Evolutionary conservation across 2,888 invertebrate genomes (phyloP), one percentile per base, ranked within the genome.

Genomic region (Ochropleura plecta): DNA sequence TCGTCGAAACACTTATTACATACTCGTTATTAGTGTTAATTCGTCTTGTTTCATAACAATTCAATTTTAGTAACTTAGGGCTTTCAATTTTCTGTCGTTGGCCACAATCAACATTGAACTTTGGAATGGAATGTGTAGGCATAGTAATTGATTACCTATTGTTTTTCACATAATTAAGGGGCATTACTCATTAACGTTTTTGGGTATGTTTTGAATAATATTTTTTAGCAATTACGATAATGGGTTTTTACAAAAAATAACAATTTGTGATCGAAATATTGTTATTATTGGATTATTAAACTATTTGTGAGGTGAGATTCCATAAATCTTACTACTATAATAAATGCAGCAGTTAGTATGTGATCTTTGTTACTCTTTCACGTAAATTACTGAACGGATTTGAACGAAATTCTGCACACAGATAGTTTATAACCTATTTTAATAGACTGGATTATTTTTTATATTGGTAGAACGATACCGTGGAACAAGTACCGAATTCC

Each of bases 41-140:
- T 76, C 62, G 42, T 76, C 67, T 59, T 72, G 42, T 73, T n/a
- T 60, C 53, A 42, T 53, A 55, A 55, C 30, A 82, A 82, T 71
- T 48, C 68, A 49, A 30, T 20, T 59, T 48, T 55, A 55, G 77
- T 81, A 59, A 51, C 46, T 30, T 69, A 59, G 40, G 55, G 49
- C 14, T 73, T 67, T 70, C 7, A 63, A 67, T 42, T 70, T 49
- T 63, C n/a, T 46, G n/a, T 46, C 6, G 46, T 20, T 48, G 20
- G 16, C 51, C 42, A 30, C 30, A 49, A 59, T 20, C 46, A 59
- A 63, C 3, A 65, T 59, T 64, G 44, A 59, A 40, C 12, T 77
- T 74, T 67, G n/a, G 44, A 49, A 8, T 20, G 44, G 8, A 40
- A 48, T 9, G 18, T 44, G 48, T 20, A 30, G 7, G 30, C 18